Evolutionary conservation across 2,797 vertebrate genomes (phyloP).

Genomic region (Botia almorhae): DNA sequence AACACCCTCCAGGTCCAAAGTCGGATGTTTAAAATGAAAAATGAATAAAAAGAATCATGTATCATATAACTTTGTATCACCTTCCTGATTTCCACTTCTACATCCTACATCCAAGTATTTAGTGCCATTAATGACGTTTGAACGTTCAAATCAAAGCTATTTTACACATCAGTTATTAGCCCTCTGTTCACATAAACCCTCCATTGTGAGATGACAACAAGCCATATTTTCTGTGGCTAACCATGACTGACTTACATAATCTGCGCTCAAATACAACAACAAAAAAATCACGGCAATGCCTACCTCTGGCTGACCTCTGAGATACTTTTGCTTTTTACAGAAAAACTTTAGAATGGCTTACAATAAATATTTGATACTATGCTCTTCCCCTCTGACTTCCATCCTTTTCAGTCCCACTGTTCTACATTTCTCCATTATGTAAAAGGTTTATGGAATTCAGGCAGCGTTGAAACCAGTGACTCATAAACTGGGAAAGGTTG

Average conservation of each 20-base stretch:
- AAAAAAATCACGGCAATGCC: constrained; percentile 25
- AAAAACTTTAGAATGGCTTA: constrained; percentile 63
- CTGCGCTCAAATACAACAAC: constrained; percentile 30
- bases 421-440: constrained; percentile 80
- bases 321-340: constrained; percentile 52
- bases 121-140: background rate
- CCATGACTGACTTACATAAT: constrained; percentile 36
- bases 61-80: no score
- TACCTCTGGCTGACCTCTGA: constrained; percentile 41
- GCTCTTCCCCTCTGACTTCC: constrained; percentile 72
- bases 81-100: no score
- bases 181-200: constrained; percentile 8
- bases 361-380: constrained; percentile 81
- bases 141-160: no score
- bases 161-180: no score
- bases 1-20: no score
- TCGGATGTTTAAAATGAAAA: background rate
- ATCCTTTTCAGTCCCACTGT: constrained; percentile 77
- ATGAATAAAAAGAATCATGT: no score
- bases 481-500: constrained; percentile 74
- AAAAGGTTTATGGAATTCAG: constrained; percentile 82
- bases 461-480: constrained; percentile 75
- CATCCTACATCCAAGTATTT: background rate
- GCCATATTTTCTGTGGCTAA: constrained; percentile 31
- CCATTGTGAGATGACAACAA: constrained; percentile 11